Evolutionary conservation across 2,113 vertebrate species (phyloP), one percentile per base, ranked within the genome.

Genomic region (Hyaena hyaena): DNA sequence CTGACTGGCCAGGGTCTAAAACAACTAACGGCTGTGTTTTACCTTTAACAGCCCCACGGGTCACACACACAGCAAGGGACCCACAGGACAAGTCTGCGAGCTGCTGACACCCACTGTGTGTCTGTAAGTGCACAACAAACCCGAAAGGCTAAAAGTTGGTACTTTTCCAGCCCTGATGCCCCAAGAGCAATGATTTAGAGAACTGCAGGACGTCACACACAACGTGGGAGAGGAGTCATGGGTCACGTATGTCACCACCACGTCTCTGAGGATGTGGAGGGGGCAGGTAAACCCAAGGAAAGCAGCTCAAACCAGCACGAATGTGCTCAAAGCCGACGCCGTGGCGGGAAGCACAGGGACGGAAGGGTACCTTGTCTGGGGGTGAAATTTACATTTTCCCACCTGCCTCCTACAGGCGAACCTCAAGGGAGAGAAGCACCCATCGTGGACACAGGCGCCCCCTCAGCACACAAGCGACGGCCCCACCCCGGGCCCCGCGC

Each of bases 21-120:
- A 31, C 26, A 43, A 45, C 23, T 1, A 14, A 17, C 33, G 17
- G 9, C 10, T 8, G 3, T 21, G 31, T 23, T 7, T 5, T 10
- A 4, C 14, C 35, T 31, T 15, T 2, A 17, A 14, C 0, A 10
- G 2, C 1, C 7, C 17, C 26, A 2, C 7, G 3, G 65, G 19
- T 33, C 8, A 31, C 3, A 4, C 16, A 28, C 2, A 11, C 21
- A 53, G 77, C 45, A 50, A 45, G 89, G 10, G 33, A 45, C 48
- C 35, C 43, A 28, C 50, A 10, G 0, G 2, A 9, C 26, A 43
- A 1, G 4, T 58, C 53, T 5, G 2, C 16, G 3, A 8, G 35
- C 35, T 23, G 26, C 4, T 1, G 76, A 31, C 11, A 21, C 7
- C 4, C 10, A 35, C 63, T 26, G 7, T 24, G 7, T 24, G 17